Base-by-base conservation (phyloP, 2,888 invertebrate species). In the Eremobia ochroleuca region DNA sequence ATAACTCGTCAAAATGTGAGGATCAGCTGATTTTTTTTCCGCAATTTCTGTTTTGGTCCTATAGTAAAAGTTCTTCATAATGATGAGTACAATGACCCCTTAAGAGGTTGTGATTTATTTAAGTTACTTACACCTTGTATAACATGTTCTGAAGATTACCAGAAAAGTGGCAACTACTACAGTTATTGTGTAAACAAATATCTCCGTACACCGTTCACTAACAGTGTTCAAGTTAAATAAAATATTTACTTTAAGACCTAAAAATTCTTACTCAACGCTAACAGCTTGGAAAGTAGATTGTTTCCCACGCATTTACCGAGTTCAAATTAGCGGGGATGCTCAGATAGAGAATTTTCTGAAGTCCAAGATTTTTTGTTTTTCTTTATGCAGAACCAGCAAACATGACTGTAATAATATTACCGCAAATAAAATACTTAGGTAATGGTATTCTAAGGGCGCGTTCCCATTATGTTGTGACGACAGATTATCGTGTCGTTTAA, bases 241-340 rank as follows among this genome's bases (percentile, higher is more conserved):
- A 59, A 28, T 46, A 80, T 52, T 62, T 43, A 52, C 5, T 49
- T 31, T 11, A 31, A 21, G 21, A 78, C 37, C 31, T 46, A 18
- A 40, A 49, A 59, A 61, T 34, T 70, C 1, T 28, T 28, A 31
- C 8, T 79, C 31, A 59, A 68, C 43, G 43, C 18, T 25, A 77
- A 34, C 13, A 9, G 34, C 5, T 49, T 31, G 31, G 18, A 59
- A 71, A 79, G 31, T 80, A 72, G 52, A 40, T 77, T 43, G 34
- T 34, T 40, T 43, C 49, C 49, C n/a, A 71, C 61, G 43, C 43
- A 77, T 37, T 52, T 40, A 31, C 28, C 0, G 25, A 65, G 15
- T 43, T 81, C 59, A 75, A 81, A 79, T 65, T 75, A 52, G 40
- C 28, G 31, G 28, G n/a, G 21, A 81, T n/a, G 21, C 15, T 43